phyloP scores from a whole-genome alignment of 2,113 vertebrate species.

The Cygnus buccinator region DNA sequence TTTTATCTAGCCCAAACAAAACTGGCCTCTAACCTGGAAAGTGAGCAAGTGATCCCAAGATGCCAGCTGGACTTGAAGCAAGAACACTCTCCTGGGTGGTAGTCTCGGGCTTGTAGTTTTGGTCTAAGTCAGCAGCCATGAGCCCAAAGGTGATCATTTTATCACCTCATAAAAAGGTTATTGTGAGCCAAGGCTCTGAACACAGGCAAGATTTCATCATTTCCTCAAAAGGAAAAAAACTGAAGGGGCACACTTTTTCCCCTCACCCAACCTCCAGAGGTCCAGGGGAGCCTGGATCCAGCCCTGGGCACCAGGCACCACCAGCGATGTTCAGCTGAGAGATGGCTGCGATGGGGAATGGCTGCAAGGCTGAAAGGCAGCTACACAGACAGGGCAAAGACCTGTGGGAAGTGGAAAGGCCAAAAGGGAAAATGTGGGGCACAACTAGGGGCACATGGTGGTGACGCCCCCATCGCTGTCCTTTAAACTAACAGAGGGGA shows the following conservation, averaged over 20 bases:
- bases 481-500: neutral
- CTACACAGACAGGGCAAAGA: neutral
- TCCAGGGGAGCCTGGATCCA: neutral
- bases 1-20: conserved; percentile 17
- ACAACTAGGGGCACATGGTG: neutral
- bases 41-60: neutral
- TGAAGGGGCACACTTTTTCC: neutral
- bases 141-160: conserved; percentile 28
- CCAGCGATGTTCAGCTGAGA: too few species aligned
- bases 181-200: neutral
- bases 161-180: conserved; percentile 14
- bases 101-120: neutral
- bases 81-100: neutral
- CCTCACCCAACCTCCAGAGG: rapidly evolving
- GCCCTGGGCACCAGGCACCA: neutral
- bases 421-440: neutral
- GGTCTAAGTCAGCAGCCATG: neutral
- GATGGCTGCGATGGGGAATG: rapidly evolving
- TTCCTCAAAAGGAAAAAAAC: neutral
- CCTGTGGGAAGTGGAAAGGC: neutral
- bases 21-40: neutral
- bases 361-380: neutral
- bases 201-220: neutral
- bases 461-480: neutral
- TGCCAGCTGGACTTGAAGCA: conserved; percentile 14